phyloP scores from a whole-genome alignment of 2,888 invertebrate genomes.

The Sclerodermus sp. region DNA sequence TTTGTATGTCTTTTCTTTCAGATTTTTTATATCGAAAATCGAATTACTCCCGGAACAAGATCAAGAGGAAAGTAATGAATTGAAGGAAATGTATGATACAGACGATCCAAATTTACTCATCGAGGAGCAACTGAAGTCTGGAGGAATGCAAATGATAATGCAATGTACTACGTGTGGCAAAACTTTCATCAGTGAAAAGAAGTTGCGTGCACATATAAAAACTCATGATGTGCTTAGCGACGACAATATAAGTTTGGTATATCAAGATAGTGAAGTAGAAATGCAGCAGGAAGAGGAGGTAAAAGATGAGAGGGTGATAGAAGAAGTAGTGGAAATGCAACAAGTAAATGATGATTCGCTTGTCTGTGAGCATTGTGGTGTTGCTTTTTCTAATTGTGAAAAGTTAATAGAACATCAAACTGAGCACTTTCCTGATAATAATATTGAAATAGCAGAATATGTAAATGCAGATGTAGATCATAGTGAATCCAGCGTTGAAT shows the following conservation, averaged over 20 bases:
- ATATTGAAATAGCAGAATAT: too few species aligned
- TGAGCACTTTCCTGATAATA: conserved; percentile 31
- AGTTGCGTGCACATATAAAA: conserved; percentile 28
- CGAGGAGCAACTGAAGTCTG: conserved; percentile 26
- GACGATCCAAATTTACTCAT: conserved; percentile 37
- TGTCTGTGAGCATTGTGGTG: conserved; percentile 42
- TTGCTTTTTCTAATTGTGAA: conserved; percentile 23
- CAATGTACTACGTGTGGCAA: conserved; percentile 45
- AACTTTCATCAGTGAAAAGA: conserved; percentile 32
- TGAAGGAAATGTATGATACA: conserved; percentile 35
- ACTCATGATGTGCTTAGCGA: conserved; percentile 32
- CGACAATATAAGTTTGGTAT: too few species aligned
- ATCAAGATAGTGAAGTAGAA: conserved; percentile 6
- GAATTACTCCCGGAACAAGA: conserved; percentile 36
- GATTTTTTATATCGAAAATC: conserved; percentile 53
- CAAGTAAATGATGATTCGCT: conserved; percentile 21
- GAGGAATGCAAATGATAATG: conserved; percentile 24
- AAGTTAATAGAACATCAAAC: conserved; percentile 23
- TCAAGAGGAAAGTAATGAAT: conserved; percentile 33
- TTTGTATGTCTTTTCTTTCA: conserved; percentile 21
- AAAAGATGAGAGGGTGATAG: background rate
- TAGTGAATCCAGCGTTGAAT: conserved; percentile 49
- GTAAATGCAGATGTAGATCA: conserved; percentile 33
- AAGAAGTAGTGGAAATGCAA: background rate
- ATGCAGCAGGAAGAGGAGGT: background rate